Base-by-base conservation (phyloP, 2,113 vertebrate species). In the Dunckerocampus dactyliophorus region DNA sequence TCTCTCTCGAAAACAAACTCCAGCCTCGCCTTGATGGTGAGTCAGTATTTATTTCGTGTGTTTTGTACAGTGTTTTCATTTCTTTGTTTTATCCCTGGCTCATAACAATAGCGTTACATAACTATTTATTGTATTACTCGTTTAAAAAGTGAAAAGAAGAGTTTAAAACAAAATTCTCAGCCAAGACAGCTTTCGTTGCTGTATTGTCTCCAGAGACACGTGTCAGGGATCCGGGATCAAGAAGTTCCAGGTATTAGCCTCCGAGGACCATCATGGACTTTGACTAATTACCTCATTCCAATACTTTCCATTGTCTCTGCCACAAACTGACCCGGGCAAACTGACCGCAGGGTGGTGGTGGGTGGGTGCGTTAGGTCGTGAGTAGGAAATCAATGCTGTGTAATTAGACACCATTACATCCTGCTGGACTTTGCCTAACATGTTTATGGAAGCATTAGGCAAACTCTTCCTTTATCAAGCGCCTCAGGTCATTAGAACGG, bases 231-330 rank as follows among this genome's bases (percentile, higher is more conserved):
- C 77, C 47, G 65, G 79, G 84, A 83, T 87, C 84, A 85, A 81
- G 85, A 85, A 86, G 87, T 88, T 85, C 76, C 87, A 88, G 88
- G 85, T 90, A 88, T 92, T 89, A 88, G 79, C 87, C 83, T 87
- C 79, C 76, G 45, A 75, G 82, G 84, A 80, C 82, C 72, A 65
- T 69, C 78, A 63, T 74, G 80, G 76, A 83, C 81, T 89, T 87
- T 87, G 85, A 88, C 86, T 90, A 90, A 90, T 90, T 85, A 91
- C 83, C 85, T 91, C 88, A 89, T 91, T 87, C 74, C 80, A 80
- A 83, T 85, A 85, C 85, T 85, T 81, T 71, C 75, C 71, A 22
- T 37, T 43, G 71, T 63, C 65, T 62, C 43, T 70, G 80, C 78
- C 79, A 75, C 76, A 77, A 65, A 77, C 66, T 81, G 80, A 82